phyloP scores from a whole-genome alignment of 2,797 vertebrate genomes.

The Bovichtus variegatus region DNA sequence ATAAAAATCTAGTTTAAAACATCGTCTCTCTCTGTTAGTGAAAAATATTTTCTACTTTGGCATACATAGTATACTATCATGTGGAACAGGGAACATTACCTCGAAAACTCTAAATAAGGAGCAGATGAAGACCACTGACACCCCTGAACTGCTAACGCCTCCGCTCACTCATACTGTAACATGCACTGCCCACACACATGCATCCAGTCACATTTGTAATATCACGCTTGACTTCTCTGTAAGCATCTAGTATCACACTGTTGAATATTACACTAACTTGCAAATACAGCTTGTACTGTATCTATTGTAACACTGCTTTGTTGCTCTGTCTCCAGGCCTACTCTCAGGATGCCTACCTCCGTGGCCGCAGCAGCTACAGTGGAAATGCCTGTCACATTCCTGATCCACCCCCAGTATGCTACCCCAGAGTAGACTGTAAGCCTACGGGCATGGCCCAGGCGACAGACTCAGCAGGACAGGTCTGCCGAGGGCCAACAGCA shows the following conservation, averaged over 20 bases:
- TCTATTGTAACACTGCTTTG: slow-evolving; percentile 59
- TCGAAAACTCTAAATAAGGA: slow-evolving; percentile 70
- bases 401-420: slow-evolving; percentile 93
- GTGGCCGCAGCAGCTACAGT: slow-evolving; percentile 94
- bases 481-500: slow-evolving; percentile 68
- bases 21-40: not conserved
- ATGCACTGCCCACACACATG: slow-evolving; percentile 77
- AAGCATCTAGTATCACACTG: slow-evolving; percentile 59
- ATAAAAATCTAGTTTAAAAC: not conserved
- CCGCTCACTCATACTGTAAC: slow-evolving; percentile 76
- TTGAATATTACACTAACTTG: slow-evolving; percentile 58
- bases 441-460: slow-evolving; percentile 89
- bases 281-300: slow-evolving; percentile 43
- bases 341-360: slow-evolving; percentile 99
- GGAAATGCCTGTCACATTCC: slow-evolving; percentile 97
- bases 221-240: slow-evolving; percentile 67
- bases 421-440: slow-evolving; percentile 91
- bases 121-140: slow-evolving; percentile 78
- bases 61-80: slow-evolving; percentile 11
- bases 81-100: slow-evolving; percentile 35
- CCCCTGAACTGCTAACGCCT: slow-evolving; percentile 81
- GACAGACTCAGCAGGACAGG: slow-evolving; percentile 81
- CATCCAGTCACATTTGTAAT: slow-evolving; percentile 72
- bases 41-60: slow-evolving; percentile 1
- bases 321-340: slow-evolving; percentile 89